These are phyloP conservation scores for Liasis olivaceus DNA, from an alignment of 2,797 vertebrate genomes.

Conservation along the genomic window DNA sequence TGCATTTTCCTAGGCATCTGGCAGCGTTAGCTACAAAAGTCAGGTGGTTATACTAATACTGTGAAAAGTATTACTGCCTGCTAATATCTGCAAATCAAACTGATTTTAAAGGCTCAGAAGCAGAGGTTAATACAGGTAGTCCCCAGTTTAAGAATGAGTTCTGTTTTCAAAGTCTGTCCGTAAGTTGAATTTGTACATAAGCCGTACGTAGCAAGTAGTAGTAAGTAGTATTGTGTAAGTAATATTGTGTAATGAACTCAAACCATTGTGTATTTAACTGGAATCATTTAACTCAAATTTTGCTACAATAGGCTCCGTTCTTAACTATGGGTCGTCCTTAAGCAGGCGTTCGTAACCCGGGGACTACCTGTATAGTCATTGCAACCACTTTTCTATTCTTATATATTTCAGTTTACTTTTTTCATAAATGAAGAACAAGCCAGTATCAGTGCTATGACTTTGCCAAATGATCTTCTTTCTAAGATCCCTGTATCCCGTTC, in stretches of 20 bases:
- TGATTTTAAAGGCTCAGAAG: background rate
- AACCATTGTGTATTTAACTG: no score
- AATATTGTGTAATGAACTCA: no score
- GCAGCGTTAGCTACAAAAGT: background rate
- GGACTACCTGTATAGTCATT: background rate
- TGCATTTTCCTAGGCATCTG: background rate
- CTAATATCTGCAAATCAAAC: background rate
- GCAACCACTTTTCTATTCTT: background rate
- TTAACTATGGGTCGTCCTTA: no score
- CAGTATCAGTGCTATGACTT: background rate
- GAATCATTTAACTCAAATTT: no score
- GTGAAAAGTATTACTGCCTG: background rate
- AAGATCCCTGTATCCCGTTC: background rate
- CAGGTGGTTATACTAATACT: background rate
- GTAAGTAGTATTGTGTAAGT: no score
- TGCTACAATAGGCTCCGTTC: no score
- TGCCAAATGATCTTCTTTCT: background rate
- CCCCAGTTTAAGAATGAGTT: no score
- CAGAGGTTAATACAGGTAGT: background rate
- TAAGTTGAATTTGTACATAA: no score
- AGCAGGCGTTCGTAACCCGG: no score
- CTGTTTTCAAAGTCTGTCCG: no score
- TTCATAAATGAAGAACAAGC: background rate
- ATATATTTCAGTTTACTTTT: background rate
- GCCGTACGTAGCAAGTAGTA: no score